Base-by-base conservation (phyloP, 2,888 invertebrate genomes). In the Empis livida region DNA sequence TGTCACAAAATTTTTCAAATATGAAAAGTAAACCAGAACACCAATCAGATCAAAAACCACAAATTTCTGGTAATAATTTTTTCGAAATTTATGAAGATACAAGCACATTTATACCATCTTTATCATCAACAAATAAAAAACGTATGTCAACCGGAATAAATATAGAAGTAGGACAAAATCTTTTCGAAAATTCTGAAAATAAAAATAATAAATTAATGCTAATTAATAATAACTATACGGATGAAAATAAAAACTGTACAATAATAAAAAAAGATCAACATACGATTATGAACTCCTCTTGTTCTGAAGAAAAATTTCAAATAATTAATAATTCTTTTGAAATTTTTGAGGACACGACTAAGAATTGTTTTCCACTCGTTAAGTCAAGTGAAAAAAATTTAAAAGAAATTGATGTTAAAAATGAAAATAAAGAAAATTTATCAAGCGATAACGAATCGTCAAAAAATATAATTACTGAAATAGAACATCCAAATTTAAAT, bases 21-120 rank as follows among this genome's bases (percentile, higher is more conserved):
- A 27, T 9, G 10, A 10, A 38, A 38, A 10, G 2, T 10, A 16
- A 32, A 35, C 3, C 6, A 13, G 14, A n/a, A 15, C 13, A 31
- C 2, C 15, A 30, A 27, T 14, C 23, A 9, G 13, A 11, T 9
- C 39, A 39, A 16, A 16, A 16, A 13, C 3, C 10, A 16, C 6
- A 16, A 14, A 39, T 27, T 27, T 27, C 23, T 30, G 30, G 15
- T 11, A 46, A 20, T 14, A 37, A 38, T 42, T 44, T 20, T 16
- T 51, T 49, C 31, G 45, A 51, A 47, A 47, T 49, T n/a, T 47
- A 49, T 17, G 47, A 43, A 31, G 43, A 47, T n/a, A 43, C 47
- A 15, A 23, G 13, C 13, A 32, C 13, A 32, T n/a, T 13, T 32
- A 5, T 8, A 6, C 32, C 32, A 27, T 27, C 23, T 27, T 27